Percentiles rank a stretch among this genome's conserved stretches.
Evolutionary conservation across 2,888 invertebrate species (phyloP).

Genomic region (Plebejus argus): DNA sequence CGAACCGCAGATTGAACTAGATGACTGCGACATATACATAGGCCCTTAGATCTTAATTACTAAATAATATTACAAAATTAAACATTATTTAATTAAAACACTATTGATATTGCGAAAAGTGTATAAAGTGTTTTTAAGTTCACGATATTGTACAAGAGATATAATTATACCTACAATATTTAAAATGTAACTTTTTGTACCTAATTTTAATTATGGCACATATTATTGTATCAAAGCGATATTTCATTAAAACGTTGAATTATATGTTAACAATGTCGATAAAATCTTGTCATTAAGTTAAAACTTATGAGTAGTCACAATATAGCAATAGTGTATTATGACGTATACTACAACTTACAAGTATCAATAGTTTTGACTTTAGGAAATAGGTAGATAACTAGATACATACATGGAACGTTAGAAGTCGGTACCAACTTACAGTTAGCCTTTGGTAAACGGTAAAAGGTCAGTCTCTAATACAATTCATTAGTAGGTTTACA

Average conservation of each 20-base stretch:
- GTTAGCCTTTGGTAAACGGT: slow-evolving; percentile 28
- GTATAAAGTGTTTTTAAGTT: not conserved
- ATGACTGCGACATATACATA: no score
- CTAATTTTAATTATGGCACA: slow-evolving; percentile 5
- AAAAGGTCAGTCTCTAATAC: slow-evolving; percentile 18
- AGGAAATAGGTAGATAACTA: not conserved
- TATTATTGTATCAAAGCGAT: not conserved
- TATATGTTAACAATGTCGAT: not conserved
- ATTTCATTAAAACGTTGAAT: not conserved
- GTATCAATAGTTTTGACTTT: not conserved
- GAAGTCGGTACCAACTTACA: slow-evolving; percentile 20
- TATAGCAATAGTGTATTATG: no score
- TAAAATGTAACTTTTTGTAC: not conserved
- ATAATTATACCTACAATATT: not conserved
- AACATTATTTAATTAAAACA: not conserved
- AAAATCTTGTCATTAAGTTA: slow-evolving; percentile 17
- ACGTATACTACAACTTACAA: not conserved
- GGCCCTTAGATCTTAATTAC: no score
- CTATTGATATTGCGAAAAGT: not conserved
- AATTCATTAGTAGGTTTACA: not conserved
- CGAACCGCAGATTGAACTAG: no score
- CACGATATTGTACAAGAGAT: no score
- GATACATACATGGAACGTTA: not conserved
- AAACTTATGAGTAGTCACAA: not conserved
- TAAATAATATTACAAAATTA: no score